These are phyloP conservation scores for Hoplodrina blanda DNA, from an alignment of 2,888 invertebrate genomes.

Conservation along the genomic window DNA sequence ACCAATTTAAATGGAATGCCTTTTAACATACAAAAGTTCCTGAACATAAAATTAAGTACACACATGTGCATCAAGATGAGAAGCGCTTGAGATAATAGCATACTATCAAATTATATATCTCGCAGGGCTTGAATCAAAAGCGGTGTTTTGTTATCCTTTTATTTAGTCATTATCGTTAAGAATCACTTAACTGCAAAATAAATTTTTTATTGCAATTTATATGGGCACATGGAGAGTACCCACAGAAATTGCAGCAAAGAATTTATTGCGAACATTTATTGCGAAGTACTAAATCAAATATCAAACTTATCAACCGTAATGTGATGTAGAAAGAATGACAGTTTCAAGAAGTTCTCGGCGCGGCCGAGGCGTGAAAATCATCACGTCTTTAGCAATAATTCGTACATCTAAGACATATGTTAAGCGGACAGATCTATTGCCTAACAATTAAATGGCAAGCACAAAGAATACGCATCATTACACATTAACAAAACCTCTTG, in stretches of 20 bases:
- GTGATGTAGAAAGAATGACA: slow-evolving; percentile 59
- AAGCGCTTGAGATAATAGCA: slow-evolving; percentile 63
- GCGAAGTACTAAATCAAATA: slow-evolving; percentile 43
- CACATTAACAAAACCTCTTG: slow-evolving; percentile 86
- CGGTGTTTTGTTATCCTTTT: slow-evolving; percentile 38
- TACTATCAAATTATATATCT: slow-evolving; percentile 58
- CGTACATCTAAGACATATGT: slow-evolving; percentile 78
- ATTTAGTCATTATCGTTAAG: slow-evolving; percentile 34
- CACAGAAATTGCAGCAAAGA: slow-evolving; percentile 14
- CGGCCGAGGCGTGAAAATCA: slow-evolving; percentile 70
- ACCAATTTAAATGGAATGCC: slow-evolving; percentile 60
- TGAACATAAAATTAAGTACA: slow-evolving; percentile 60
- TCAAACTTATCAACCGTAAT: slow-evolving; percentile 55
- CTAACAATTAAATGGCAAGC: slow-evolving; percentile 88
- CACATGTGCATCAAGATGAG: slow-evolving; percentile 61
- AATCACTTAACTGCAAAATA: slow-evolving; percentile 25
- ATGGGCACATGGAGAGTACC: slow-evolving; percentile 4
- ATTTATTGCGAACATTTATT: slow-evolving; percentile 43
- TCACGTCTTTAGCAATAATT: slow-evolving; percentile 75
- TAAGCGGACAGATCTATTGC: slow-evolving; percentile 83
- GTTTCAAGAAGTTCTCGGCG: slow-evolving; percentile 62
- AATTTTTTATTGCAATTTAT: too few species aligned
- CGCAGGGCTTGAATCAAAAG: slow-evolving; percentile 26
- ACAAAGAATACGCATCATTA: slow-evolving; percentile 87
- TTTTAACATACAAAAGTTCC: slow-evolving; percentile 54